phyloP scores from a whole-genome alignment of 2,113 vertebrate species.

The Noturus placidus region DNA sequence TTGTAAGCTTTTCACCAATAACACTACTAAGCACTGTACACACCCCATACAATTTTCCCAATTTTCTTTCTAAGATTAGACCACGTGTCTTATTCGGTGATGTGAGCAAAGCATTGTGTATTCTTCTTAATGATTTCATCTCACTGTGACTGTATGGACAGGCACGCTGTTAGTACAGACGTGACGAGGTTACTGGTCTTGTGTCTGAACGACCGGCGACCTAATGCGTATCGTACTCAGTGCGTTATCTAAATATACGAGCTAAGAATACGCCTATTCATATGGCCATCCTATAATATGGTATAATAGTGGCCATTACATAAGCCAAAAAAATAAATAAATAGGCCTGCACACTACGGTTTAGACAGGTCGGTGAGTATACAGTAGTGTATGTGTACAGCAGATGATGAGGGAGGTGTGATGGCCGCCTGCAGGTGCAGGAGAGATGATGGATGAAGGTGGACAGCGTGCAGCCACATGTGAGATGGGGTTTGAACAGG shows the following conservation, averaged over 20 bases:
- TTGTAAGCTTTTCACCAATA: not conserved
- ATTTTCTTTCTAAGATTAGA: not conserved
- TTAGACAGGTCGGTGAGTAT: not conserved
- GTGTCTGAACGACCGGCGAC: not conserved
- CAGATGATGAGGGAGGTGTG: conserved; percentile 24
- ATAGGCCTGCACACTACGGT: not conserved
- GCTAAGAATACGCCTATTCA: not conserved
- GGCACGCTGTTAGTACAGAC: too few species aligned
- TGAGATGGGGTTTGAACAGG: conserved; percentile 48
- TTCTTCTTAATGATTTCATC: not conserved
- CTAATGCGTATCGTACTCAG: not conserved
- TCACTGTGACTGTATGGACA: too few species aligned
- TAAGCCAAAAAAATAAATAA: not conserved
- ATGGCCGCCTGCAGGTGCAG: conserved; percentile 23
- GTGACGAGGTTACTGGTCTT: not conserved
- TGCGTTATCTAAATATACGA: not conserved
- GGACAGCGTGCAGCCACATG: conserved; percentile 46
- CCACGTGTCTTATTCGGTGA: not conserved
- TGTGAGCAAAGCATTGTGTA: not conserved
- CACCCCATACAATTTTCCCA: not conserved
- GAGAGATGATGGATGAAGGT: conserved; percentile 44
- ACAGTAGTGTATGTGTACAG: not conserved
- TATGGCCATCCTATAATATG: not conserved
- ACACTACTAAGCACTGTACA: not conserved
- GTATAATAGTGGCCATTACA: not conserved